phyloP scores from a whole-genome alignment of 2,113 vertebrate species.

The Meles meles region DNA sequence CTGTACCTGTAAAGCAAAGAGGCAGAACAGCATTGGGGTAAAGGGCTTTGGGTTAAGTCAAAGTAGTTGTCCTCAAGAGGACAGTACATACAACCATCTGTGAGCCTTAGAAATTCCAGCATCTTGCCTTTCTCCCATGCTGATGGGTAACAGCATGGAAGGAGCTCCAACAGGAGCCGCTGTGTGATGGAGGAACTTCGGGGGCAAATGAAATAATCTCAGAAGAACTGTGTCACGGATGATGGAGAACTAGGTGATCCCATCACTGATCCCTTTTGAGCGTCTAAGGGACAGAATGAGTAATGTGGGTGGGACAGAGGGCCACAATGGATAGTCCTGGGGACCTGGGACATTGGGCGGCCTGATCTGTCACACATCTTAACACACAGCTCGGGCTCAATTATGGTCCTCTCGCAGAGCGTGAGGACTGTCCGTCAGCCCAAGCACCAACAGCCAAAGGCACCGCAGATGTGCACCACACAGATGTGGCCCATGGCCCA shows the following conservation, averaged over 20 bases:
- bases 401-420: fast-evolving
- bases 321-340: not conserved
- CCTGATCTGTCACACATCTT: not conserved
- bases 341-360: not conserved
- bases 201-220: not conserved
- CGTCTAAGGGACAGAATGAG: not conserved
- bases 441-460: not conserved
- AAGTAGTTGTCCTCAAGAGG: not conserved
- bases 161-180: fast-evolving
- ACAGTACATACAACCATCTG: not conserved
- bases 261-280: not conserved
- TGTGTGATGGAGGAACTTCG: not conserved
- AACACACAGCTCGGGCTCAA: not conserved
- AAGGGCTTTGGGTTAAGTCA: not conserved
- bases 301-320: not conserved
- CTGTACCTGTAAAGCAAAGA: not conserved
- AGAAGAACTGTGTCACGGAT: not conserved
- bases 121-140: not conserved
- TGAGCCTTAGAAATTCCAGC: not conserved
- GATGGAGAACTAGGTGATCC: not conserved
- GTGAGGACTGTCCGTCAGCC: too few relatives aligned
- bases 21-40: not conserved
- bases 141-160: not conserved
- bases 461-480: fast-evolving
- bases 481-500: fast-evolving